These are phyloP conservation scores for Podarcis muralis DNA, from an alignment of 2,113 vertebrate species.

Conservation along the genomic window DNA sequence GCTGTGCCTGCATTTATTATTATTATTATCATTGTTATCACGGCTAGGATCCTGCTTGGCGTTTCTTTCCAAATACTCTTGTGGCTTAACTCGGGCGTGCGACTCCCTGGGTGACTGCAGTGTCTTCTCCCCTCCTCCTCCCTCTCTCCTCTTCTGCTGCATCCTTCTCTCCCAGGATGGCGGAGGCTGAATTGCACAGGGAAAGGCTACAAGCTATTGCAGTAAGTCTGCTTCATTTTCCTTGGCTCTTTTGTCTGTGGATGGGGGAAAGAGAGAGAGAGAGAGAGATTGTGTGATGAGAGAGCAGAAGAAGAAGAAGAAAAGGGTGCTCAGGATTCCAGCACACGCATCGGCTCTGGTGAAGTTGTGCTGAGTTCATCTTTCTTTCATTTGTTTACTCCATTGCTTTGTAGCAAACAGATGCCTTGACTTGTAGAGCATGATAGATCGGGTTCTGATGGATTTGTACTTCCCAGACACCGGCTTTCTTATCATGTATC, in stretches of 20 bases:
- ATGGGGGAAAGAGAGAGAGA: not conserved
- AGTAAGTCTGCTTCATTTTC: slow-evolving; percentile 86
- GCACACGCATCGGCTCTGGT: slow-evolving; percentile 24
- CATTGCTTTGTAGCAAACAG: slow-evolving; percentile 15
- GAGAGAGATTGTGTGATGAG: too few species aligned
- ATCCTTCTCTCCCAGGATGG: slow-evolving; percentile 89
- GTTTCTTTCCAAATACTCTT: slow-evolving; percentile 49
- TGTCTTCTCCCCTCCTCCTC: slow-evolving; percentile 38
- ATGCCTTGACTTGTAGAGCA: slow-evolving; percentile 43
- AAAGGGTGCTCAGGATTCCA: slow-evolving; percentile 19
- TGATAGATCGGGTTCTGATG: slow-evolving; percentile 42
- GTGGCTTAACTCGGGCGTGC: slow-evolving; percentile 37
- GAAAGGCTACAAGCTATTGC: slow-evolving; percentile 97
- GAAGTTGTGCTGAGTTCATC: slow-evolving; percentile 59
- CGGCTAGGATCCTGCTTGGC: slow-evolving; percentile 21
- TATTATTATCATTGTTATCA: not conserved
- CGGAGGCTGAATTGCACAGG: slow-evolving; percentile 95
- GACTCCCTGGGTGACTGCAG: slow-evolving; percentile 71
- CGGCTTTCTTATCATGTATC: slow-evolving; percentile 29
- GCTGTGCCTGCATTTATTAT: slow-evolving; percentile 72
- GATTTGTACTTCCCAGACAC: slow-evolving; percentile 41
- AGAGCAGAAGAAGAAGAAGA: slow-evolving; percentile 6
- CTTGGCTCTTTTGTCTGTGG: slow-evolving; percentile 66
- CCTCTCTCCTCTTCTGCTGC: slow-evolving; percentile 64
- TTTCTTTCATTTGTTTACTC: not conserved